Percentiles rank a stretch among this genome's conserved stretches.
Evolutionary conservation across 2,797 vertebrate genomes (phyloP).

Genomic region (Staurois parvus): DNA sequence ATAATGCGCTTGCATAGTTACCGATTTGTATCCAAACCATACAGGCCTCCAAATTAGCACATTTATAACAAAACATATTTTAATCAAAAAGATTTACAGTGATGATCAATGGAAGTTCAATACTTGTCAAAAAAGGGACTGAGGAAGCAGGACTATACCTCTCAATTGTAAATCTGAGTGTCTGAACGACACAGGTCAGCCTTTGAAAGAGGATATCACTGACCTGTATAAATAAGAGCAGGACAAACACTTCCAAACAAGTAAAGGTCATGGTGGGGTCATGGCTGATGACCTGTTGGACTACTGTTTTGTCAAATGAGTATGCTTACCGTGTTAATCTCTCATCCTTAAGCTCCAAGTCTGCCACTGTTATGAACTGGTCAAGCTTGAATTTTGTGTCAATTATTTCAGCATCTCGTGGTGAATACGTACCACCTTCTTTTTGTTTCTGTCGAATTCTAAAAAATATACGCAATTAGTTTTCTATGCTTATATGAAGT

Average conservation of each 20-base stretch:
- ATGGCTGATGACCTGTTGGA: constrained; percentile 75
- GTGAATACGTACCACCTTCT: constrained; percentile 95
- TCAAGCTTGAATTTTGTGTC: constrained; percentile 97
- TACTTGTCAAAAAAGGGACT: constrained; percentile 44
- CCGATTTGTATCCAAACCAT: background rate
- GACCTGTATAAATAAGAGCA: constrained; percentile 88
- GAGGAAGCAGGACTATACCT: background rate
- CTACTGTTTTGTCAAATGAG: constrained; percentile 75
- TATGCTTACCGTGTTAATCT: constrained; percentile 91
- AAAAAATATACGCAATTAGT: constrained; percentile 50
- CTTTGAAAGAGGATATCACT: constrained; percentile 85
- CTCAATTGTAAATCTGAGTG: constrained; percentile 66
- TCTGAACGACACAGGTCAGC: constrained; percentile 76
- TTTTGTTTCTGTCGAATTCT: constrained; percentile 95
- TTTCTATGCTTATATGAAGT: background rate
- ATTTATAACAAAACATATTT: background rate
- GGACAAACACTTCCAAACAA: constrained; percentile 84
- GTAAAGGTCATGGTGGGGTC: constrained; percentile 86
- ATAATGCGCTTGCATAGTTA: background rate
- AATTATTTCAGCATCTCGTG: constrained; percentile 93
- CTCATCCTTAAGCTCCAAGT: constrained; percentile 96
- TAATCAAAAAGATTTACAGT: background rate
- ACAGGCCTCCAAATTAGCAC: background rate
- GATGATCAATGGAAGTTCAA: background rate
- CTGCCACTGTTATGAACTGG: constrained; percentile 95